Evolutionary conservation across 2,888 invertebrate genomes (phyloP).

Genomic region (Nowickia ferox): DNA sequence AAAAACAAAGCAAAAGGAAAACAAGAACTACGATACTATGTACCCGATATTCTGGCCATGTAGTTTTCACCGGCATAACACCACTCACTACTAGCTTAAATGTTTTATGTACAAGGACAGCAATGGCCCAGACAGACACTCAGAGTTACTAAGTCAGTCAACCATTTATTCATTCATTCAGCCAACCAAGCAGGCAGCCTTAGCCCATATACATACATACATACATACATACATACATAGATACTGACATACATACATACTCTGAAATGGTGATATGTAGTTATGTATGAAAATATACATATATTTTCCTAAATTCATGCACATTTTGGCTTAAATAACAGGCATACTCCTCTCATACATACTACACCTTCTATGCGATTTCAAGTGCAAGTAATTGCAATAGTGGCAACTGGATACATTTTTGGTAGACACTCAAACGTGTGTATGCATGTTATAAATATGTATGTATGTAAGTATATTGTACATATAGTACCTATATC

Average conservation of each 20-base stretch:
- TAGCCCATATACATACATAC: background rate
- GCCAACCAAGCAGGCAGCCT: constrained; percentile 12
- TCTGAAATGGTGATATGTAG: background rate
- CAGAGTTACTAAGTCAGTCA: constrained; percentile 41
- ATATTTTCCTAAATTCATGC: constrained; percentile 46
- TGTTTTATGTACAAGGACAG: constrained; percentile 22
- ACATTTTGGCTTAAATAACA: constrained; percentile 39
- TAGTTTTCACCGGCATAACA: constrained; percentile 19
- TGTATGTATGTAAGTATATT: background rate
- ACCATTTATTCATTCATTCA: constrained; percentile 47
- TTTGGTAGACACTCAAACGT: constrained; percentile 39
- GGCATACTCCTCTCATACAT: constrained; percentile 1
- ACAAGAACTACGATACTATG: constrained; percentile 7
- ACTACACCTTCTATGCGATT: constrained; percentile 29
- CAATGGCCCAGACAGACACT: constrained; percentile 37
- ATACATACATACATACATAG: background rate
- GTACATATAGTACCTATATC: no score
- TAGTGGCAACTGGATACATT: constrained; percentile 50
- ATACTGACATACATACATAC: background rate
- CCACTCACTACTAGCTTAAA: background rate
- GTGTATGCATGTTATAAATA: background rate
- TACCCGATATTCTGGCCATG: constrained; percentile 30
- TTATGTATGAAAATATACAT: background rate
- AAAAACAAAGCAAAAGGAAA: constrained; percentile 2
- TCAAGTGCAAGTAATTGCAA: constrained; percentile 54